Base-by-base conservation (phyloP, 1,140 invertebrate genomes). In the Nephotettix cincticeps region DNA sequence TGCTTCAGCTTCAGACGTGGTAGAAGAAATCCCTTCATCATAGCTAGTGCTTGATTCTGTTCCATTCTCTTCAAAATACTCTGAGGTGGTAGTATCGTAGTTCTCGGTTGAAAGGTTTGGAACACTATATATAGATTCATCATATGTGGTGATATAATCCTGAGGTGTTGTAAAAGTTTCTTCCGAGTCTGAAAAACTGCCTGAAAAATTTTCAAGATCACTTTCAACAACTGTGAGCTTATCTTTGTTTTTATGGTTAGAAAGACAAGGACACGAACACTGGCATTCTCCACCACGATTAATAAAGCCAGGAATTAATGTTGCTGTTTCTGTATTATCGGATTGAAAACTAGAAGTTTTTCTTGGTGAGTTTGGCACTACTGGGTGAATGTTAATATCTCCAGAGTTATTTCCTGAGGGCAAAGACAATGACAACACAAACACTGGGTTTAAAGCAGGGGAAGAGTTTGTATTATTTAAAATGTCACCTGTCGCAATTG, bases 281-380 rank as follows among this genome's bases (percentile, higher is more conserved):
- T 90, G 86, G 78, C 90, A 93, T 76, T 86, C 87, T n/a, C 89
- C 88, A 69, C 89, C 89, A 88, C 87, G 69, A 87, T 89, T 77
- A 69, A 58, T 69, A 45, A 40, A 70, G 17, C 69, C 69, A 27
- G 63, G 58, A n/a, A 72, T 45, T 56, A 66, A 66, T 47, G 65
- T 64, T 14, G 28, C 58, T 21, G 21, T 21, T 14, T 61, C 23
- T n/a, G 19, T n/a, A 54, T 11, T 72, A 69, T 77, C 61, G 78
- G 79, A 69, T 76, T 77, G 71, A 79, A 81, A 25, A 81, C 81
- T 69, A 68, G 68, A 47, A 61, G 64, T 21, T 23, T 58, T 58
- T 27, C 23, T 51, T 54, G 47, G 58, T 71, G 63, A 43, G 75
- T 75, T 70, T 69, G 11, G 47, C 81, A 68, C 68, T 78, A 81